Percentiles rank a stretch among this genome's conserved stretches.
Conservation (phyloP, 2,888 invertebrate genomes). For the Gari tellinella region DNA sequence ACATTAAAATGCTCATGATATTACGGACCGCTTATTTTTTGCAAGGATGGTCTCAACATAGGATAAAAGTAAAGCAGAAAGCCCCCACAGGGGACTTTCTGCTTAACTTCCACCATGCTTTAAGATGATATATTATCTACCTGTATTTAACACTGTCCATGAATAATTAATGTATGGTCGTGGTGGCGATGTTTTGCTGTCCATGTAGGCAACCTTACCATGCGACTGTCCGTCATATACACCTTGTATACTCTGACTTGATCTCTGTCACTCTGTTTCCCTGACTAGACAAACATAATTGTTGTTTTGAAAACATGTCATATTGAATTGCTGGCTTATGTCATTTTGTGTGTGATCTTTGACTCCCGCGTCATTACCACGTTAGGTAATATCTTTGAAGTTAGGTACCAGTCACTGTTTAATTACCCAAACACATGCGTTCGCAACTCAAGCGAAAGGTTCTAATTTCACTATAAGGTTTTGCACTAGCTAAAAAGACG, state of each 20-base stretch:
- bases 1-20: too few relatives aligned
- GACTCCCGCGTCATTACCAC: slow-evolving; percentile 37
- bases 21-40: too few relatives aligned
- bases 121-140: too few relatives aligned
- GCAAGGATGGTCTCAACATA: too few relatives aligned
- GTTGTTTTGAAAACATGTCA: slow-evolving; percentile 26
- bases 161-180: too few relatives aligned
- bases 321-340: slow-evolving; percentile 27
- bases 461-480: slow-evolving; percentile 2
- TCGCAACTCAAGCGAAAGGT: neutral
- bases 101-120: too few relatives aligned
- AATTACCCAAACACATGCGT: slow-evolving; percentile 46
- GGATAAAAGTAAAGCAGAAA: too few relatives aligned
- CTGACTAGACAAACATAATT: slow-evolving; percentile 38
- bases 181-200: too few relatives aligned
- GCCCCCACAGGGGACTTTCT: too few relatives aligned
- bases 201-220: too few relatives aligned
- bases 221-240: too few relatives aligned
- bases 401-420: slow-evolving; percentile 19
- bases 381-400: slow-evolving; percentile 52
- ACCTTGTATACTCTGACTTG: neutral
- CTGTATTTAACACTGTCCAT: too few relatives aligned
- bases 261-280: slow-evolving; percentile 20
- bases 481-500: slow-evolving; percentile 3
- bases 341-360: slow-evolving; percentile 41